These are phyloP conservation scores for Etia nguti DNA, from an alignment of 2,113 vertebrate species.

Conservation along the genomic window DNA sequence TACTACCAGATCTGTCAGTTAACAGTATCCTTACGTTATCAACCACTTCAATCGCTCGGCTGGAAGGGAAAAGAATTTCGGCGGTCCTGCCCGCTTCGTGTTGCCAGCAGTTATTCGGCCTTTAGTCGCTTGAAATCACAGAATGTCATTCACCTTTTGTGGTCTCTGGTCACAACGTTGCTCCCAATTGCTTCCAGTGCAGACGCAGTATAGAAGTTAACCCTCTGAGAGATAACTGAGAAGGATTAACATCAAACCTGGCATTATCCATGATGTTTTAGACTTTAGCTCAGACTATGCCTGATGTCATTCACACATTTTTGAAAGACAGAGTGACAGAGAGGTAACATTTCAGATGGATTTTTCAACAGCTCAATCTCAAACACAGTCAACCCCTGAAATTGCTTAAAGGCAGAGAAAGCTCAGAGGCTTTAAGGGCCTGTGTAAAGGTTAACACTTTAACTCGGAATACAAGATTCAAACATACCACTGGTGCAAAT, in stretches of 20 bases:
- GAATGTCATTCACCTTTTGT: neutral
- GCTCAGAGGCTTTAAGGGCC: neutral
- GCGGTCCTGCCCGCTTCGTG: neutral
- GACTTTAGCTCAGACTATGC: neutral
- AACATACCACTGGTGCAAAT: neutral
- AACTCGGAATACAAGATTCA: neutral
- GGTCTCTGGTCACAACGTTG: fast-evolving
- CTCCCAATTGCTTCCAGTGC: neutral
- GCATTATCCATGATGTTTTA: neutral
- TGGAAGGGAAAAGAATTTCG: neutral
- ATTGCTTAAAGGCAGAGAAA: neutral
- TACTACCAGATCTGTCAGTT: neutral
- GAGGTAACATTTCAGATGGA: neutral
- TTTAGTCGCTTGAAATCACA: neutral
- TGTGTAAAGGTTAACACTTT: neutral
- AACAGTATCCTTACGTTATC: neutral
- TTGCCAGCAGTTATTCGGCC: neutral
- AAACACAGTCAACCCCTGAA: neutral
- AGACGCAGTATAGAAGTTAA: neutral
- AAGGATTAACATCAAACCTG: neutral
- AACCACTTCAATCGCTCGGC: neutral
- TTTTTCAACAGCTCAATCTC: neutral
- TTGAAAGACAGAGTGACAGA: neutral
- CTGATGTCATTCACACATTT: neutral
- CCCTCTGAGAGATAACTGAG: neutral